Base-by-base conservation (phyloP, 2,888 invertebrate genomes). In the Cenopis cana region DNA sequence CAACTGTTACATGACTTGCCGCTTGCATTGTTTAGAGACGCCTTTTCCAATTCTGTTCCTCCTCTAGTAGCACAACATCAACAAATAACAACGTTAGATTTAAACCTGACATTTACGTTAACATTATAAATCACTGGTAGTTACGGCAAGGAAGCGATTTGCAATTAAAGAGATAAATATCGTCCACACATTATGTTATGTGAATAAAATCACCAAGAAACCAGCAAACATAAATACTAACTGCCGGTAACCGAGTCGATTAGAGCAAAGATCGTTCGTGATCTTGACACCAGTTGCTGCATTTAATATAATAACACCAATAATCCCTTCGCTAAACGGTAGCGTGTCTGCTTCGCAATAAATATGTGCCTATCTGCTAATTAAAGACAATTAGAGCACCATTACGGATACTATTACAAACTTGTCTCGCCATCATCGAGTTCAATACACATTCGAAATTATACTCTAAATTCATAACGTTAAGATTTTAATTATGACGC, bases 351-450 rank as follows among this genome's bases (percentile, higher is more conserved):
- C 68, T 72, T 72, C 62, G 72, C 76, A 75, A 78, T 80, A 80
- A 81, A 81, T 81, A 82, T 77, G 77, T 74, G 74, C 74, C 78
- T 81, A 82, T 80, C 81, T 78, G 77, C 79, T 83, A 85, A 87
- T 86, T 85, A 84, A 73, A 71, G 61, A 59, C 71, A 70, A 73
- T 74, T 74, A 74, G 59, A 76, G 73, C 69, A 74, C 78, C 76
- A 83, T 83, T 84, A 85, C 76, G 52, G 74, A 69, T 72, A 77
- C 78, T 77, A 77, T 74, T 78, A 77, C 77, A 71, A 77, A 74
- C 74, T 62, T 73, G 74, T 74, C 52, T 59, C 55, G 55, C 69
- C 72, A 71, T 57, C 71, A 68, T 54, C 68, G 55, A 12, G 18
- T 18, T 61, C 55, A 67, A 70, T 65, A 66, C 14, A 3, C 55